Evolutionary conservation across 2,113 vertebrate genomes (phyloP), one percentile per base, ranked within the genome.

Genomic region (Helogale parvula): DNA sequence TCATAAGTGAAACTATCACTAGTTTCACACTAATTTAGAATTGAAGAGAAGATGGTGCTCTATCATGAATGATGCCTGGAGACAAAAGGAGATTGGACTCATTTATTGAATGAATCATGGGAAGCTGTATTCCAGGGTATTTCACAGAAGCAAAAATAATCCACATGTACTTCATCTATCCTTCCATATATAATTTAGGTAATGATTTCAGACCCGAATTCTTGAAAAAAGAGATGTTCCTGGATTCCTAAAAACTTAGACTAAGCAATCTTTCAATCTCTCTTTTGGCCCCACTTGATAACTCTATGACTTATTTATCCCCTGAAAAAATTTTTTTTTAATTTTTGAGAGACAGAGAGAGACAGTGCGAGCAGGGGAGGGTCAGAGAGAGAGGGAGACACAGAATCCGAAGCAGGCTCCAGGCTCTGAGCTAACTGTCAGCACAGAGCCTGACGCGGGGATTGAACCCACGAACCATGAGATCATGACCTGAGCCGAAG

Each of bases 11-110:
- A 93, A 33, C 31, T 77, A 7, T 84, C n/a, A 54, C 63, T 68
- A 21, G 21, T 84, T 93, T 71, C 45, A 54, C 76, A 66, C 66
- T 83, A 84, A 91, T 93, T 96, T 94, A 94, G 88, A 90, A 84
- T 68, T 57, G 65, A 84, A 95, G 50, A 63, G 63, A 86, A 76
- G 41, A 69, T 50, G 38, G 38, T 65, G 50, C 16, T 95, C 25
- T 47, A 9, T 85, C 19, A 21, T 74, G 82, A 76, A 65, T 79
- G 60, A 89, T 25, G 60, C 35, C 60, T 82, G 45, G 21, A 71
- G 25, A n/a, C 15, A 68, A 72, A 86, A 76, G 38, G 16, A 25
- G 33, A 17, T 23, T 82, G 15, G 35, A 35, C 21, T 90, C 72
- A 31, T 47, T 90, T 45, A 9, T 38, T 79, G 45, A 72, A 35